Base-by-base conservation (phyloP, 2,113 vertebrate species). In the Trachemys scripta region DNA sequence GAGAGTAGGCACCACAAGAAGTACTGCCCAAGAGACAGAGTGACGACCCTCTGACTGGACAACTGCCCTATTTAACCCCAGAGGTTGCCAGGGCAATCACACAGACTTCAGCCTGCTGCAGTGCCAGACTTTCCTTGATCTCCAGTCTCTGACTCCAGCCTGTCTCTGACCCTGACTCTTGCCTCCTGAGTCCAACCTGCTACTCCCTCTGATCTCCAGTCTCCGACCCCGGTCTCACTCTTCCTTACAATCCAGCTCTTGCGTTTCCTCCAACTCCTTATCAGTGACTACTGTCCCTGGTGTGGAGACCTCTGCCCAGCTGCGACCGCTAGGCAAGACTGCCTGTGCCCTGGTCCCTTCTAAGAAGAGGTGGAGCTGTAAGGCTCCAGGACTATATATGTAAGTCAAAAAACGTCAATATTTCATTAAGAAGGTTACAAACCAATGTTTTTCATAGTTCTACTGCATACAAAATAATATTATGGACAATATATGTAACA, bases 361-460 rank as follows among this genome's bases (percentile, higher is more conserved):
- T n/a, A 72, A 72, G 35, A n/a, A 83, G 47, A 47, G 1, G 27
- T 22, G 16, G 45, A 84, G 13, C 16, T n/a, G 12, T 24, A 7
- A 3, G n/a, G 65, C 65, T 38, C 10, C 19, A 22, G 65, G 65
- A 38, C n/a, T 72, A 38, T 38, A 62, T 62, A 72, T 72, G 35
- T 22, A 72, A 72, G 17, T 72, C 6, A 38, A 35, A 72, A 42
- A 16, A 16, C 0, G 0, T 13, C 22, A 38, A 17, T 25, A 25
- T 0, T 0, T 2, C 5, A 20, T 7, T 12, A 79, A 93, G 87
- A 0, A 0, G 20, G 45, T 84, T 72, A 72, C 17, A 38, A 90
- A 17, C 76, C 50, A 65, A 80, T 31, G 65, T 75, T 85, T 89
- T 38, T 72, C 65, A 38, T 72, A 72, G 4, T 72, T 19, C 65